These are phyloP conservation scores for Acleris laterana DNA, from an alignment of 2,888 invertebrate species.

Conservation along the genomic window DNA sequence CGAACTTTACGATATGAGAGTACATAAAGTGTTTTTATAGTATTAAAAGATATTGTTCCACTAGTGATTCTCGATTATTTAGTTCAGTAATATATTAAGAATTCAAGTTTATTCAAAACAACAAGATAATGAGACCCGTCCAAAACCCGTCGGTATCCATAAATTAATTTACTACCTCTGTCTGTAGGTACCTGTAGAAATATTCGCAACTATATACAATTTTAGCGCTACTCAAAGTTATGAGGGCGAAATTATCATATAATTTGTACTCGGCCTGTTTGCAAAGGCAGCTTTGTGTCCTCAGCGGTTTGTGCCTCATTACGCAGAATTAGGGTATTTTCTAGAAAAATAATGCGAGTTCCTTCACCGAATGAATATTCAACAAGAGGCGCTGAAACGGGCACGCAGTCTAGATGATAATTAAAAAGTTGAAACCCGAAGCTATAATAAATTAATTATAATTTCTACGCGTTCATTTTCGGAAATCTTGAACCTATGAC, in stretches of 20 bases:
- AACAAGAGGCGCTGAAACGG: slow-evolving; percentile 54
- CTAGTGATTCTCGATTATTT: too few relatives aligned
- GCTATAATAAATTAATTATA: slow-evolving; percentile 53
- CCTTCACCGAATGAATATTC: slow-evolving; percentile 70
- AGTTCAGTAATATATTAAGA: too few relatives aligned
- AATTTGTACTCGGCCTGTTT: slow-evolving; percentile 56
- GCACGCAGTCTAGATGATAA: slow-evolving; percentile 55
- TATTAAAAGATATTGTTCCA: too few relatives aligned
- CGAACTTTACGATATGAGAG: too few relatives aligned
- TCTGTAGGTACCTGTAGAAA: too few relatives aligned
- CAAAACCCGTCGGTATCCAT: too few relatives aligned
- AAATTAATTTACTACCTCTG: too few relatives aligned
- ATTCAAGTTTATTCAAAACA: too few relatives aligned
- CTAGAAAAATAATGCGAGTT: slow-evolving; percentile 67
- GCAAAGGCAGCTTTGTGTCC: slow-evolving; percentile 44
- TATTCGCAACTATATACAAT: background rate
- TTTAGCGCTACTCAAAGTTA: slow-evolving; percentile 4
- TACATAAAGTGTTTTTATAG: too few relatives aligned
- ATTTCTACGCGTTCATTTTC: slow-evolving; percentile 44
- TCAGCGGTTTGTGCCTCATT: slow-evolving; percentile 60
- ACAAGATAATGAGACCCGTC: too few relatives aligned
- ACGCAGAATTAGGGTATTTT: slow-evolving; percentile 71
- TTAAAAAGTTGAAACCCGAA: slow-evolving; percentile 68
- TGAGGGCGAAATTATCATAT: slow-evolving; percentile 48
- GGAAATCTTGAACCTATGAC: slow-evolving; percentile 2